Base-by-base conservation (phyloP, 1,140 invertebrate genomes). In the Hormaphis cornu region DNA sequence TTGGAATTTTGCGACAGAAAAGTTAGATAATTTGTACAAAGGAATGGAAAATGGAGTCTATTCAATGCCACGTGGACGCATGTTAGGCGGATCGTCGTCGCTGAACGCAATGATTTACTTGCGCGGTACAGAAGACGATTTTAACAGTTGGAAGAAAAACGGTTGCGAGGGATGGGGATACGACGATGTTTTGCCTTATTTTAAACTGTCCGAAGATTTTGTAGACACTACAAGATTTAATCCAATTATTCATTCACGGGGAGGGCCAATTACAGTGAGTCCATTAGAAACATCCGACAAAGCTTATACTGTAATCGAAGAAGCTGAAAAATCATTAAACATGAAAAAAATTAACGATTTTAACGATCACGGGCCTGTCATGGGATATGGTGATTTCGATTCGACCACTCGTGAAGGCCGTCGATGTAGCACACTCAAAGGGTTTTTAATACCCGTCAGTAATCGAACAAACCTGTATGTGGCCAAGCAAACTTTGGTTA, bases 191-290 rank as follows among this genome's bases (percentile, higher is more conserved):
- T 74, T 92, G 8, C 88, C 85, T 0, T 94, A 93, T 77, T 95
- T 94, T 74, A 83, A 83, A 30, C 91, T 90, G 76, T 87, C 86
- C 0, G 90, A 93, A 79, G 85, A 87, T 71, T 81, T 80, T 70
- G 77, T 75, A 12, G 74, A 77, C 4, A 76, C 72, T 14, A 35
- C 74, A 53, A 61, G 77, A 12, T 72, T 73, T 33, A 37, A 80
- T 69, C 84, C 84, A 1, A 78, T 79, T 1, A 88, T 83, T 76
- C 88, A 89, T 73, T 83, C 84, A 0, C 79, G 74, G 59, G 78
- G 81, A 10, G 90, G 90, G 0, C 85, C 84, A 69, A 74, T 90
- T 53, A 83, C 87, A 74, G 84, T 90, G 0, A 82, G 84, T 69
- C 80, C 85, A 69, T 79, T 84, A 1, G 81, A 84, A 4, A 88